Base-by-base conservation (phyloP, 1,140 invertebrate genomes). In the Diorhabda sublineata region DNA sequence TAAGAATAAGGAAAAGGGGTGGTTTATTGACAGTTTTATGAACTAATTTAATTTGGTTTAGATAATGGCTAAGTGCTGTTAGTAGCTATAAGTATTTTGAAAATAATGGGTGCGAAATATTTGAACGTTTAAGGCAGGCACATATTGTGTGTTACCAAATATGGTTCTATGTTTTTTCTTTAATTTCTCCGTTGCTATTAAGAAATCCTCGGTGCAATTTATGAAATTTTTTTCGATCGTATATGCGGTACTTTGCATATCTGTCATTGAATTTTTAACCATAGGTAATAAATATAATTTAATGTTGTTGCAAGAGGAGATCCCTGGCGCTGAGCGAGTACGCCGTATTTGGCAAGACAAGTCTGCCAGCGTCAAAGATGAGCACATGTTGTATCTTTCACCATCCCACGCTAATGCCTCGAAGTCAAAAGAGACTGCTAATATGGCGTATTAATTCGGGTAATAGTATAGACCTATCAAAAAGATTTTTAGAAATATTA, bases 221-320 rank as follows among this genome's bases (percentile, higher is more conserved):
- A 52, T n/a, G 6, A n/a, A 52, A 52, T 52, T 52, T 52, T 26
- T 52, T 52, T 52, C 47, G 47, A 52, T 52, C 47, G 47, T 52
- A 6, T n/a, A 52, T 52, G 47, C 47, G 47, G 47, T 57, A 64
- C 63, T 64, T 64, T 64, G 47, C 63, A 64, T 64, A 64, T 64
- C 63, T 64, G 63, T 64, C 63, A 64, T 56, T 64, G 63, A 45
- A 64, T 64, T 71, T 75, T 73, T 70, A 73, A 66, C 69, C 71
- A 67, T 63, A 52, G 63, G 71, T 69, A 75, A 73, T 75, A 75
- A 75, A 75, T 73, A 75, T 75, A 73, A 71, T 75, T 75, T 73
- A 75, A 75, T 73, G 73, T 75, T 75, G 71, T 71, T 75, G 73
- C 73, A 73, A 73, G 73, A 71, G 66, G 69, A 75, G 73, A 69